Evolutionary conservation across 2,113 vertebrate genomes (phyloP), one percentile per base, ranked within the genome.

Genomic region (Callopanchax toddi): DNA sequence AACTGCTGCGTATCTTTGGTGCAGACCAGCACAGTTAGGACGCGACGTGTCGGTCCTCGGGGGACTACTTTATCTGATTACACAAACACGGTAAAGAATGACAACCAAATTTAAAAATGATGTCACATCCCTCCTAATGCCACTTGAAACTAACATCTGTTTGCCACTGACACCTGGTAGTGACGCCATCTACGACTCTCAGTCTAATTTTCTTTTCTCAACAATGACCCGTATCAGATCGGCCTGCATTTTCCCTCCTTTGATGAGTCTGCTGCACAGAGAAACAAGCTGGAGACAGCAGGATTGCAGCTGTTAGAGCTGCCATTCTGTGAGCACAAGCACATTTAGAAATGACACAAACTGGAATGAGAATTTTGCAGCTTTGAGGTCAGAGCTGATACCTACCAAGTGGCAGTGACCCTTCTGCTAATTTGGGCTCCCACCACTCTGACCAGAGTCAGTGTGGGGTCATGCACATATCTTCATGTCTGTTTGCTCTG

Each of bases 51-150:
- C n/a, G n/a, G n/a, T n/a, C n/a, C n/a, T n/a, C n/a, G n/a, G n/a
- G n/a, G n/a, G n/a, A n/a, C n/a, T n/a, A n/a, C n/a, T n/a, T n/a
- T n/a, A n/a, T n/a, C n/a, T n/a, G n/a, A n/a, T n/a, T n/a, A n/a
- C 60, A 67, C 74, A 72, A 82, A 82, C 68, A 82, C 77, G 76
- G 78, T 81, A 58, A 78, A 78, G 84, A 79, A 76, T 66, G 63
- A 82, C 62, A n/a, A 67, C 79, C 74, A 42, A 71, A 72, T 85
- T 84, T 85, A 87, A 78, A 62, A 22, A 34, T 78, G 82, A 82
- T 74, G 53, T 86, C 73, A 78, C 18, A 23, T 53, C 22, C 43
- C 29, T 34, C 57, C 23, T 15, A 59, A 44, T 22, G 18, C n/a
- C 5, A 39, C 57, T 13, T 6, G 18, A 58, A 48, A 26, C 43